Evolutionary conservation across 2,113 vertebrate species (phyloP).

Genomic region (Cyprinodon tularosa): DNA sequence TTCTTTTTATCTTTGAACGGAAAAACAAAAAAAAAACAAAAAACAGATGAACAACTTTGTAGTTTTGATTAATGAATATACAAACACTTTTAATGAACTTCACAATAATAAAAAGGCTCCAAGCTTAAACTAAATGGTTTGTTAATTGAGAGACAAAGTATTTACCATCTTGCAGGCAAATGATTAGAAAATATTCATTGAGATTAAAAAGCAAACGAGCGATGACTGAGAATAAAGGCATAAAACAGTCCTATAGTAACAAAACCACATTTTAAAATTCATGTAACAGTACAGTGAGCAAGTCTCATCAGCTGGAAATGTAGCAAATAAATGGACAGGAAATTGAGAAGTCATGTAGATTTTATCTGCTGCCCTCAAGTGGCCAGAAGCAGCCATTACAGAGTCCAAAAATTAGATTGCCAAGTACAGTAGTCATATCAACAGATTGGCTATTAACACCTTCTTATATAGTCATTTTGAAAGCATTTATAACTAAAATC

Average conservation of each 20-base stretch:
- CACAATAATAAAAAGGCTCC: neutral
- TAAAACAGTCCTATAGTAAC: neutral
- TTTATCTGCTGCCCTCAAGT: conserved; percentile 15
- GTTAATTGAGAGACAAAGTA: neutral
- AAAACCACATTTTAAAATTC: neutral
- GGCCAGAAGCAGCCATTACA: conserved; percentile 2
- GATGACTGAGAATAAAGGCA: neutral
- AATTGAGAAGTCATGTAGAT: neutral
- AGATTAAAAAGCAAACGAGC: neutral
- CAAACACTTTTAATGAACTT: neutral
- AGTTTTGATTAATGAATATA: neutral
- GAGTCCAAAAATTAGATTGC: neutral
- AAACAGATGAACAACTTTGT: neutral
- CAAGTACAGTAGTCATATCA: neutral
- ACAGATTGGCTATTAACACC: neutral
- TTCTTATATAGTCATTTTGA: neutral
- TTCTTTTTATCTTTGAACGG: too few species aligned
- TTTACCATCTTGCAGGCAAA: neutral
- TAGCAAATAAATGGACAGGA: neutral
- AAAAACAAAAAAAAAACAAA: neutral
- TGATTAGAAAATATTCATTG: neutral
- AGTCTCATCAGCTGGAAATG: neutral
- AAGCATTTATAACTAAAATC: conserved; percentile 22
- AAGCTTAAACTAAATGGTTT: neutral
- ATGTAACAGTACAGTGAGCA: neutral